These are phyloP conservation scores for Porites divaricata DNA, from an alignment of 92 coral and sea anemone species.

Conservation along the genomic window DNA sequence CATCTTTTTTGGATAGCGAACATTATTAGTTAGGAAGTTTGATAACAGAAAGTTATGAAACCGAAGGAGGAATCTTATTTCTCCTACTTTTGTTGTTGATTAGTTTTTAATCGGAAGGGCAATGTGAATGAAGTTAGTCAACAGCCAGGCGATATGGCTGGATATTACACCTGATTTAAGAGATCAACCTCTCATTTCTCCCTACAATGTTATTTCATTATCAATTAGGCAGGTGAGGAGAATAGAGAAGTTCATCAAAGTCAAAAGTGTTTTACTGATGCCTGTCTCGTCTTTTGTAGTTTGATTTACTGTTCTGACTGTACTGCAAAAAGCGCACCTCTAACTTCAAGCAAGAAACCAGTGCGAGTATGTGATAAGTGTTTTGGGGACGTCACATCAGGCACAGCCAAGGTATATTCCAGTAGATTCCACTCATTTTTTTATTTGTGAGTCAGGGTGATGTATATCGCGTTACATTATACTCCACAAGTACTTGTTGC, in stretches of 20 bases:
- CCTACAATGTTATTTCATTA: not conserved
- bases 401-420: conserved; percentile 79
- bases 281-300: conserved; percentile 34
- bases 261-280: not conserved
- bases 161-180: not conserved
- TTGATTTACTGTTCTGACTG: conserved; percentile 93
- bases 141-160: no score
- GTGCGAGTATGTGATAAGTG: conserved; percentile 94
- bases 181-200: not conserved
- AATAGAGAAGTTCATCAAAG: not conserved
- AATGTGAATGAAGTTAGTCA: no score
- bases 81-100: no score
- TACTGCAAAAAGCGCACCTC: conserved; percentile 81
- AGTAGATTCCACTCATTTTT: not conserved
- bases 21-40: no score
- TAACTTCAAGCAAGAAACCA: conserved; percentile 89
- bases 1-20: no score
- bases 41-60: no score
- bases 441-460: no score
- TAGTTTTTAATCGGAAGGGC: no score
- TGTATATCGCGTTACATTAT: not conserved
- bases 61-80: no score
- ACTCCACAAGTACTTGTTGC: not conserved
- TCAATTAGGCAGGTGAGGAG: not conserved
- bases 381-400: conserved; percentile 85